Percentiles rank a stretch among this genome's conserved stretches.
phyloP scores from a whole-genome alignment of 1,140 invertebrate genomes.

The Drosophila kepulauana region DNA sequence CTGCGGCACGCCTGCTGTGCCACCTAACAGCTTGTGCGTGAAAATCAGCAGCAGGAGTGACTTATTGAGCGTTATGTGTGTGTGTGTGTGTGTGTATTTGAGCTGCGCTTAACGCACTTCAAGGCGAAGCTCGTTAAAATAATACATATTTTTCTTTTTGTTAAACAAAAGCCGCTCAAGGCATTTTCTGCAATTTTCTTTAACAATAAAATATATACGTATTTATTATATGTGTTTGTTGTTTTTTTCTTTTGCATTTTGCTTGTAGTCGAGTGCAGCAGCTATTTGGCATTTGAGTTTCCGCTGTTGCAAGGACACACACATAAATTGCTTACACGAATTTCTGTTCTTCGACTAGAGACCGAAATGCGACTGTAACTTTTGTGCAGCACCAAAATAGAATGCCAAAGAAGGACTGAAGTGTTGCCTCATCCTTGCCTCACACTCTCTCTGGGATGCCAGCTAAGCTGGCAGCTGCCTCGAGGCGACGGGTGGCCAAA shows the following conservation, averaged over 20 bases:
- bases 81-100: conserved; percentile 20
- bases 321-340: conserved; percentile 73
- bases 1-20: conserved; percentile 36
- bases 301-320: conserved; percentile 62
- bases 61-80: conserved; percentile 35
- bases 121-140: conserved; percentile 36
- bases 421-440: background rate
- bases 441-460: conserved; percentile 35
- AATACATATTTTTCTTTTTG: conserved; percentile 8
- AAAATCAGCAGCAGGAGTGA: conserved; percentile 1
- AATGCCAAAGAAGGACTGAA: conserved; percentile 3
- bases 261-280: conserved; percentile 32
- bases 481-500: conserved; percentile 40
- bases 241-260: conserved; percentile 27
- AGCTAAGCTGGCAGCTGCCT: conserved; percentile 47
- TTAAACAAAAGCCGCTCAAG: conserved; percentile 30
- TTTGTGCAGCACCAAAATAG: conserved; percentile 34
- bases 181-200: conserved; percentile 46
- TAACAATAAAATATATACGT: conserved; percentile 19
- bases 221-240: conserved; percentile 33
- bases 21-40: conserved; percentile 58
- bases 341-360: conserved; percentile 18
- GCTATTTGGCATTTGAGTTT: conserved; percentile 65
- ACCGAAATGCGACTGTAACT: conserved; percentile 48
- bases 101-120: conserved; percentile 52